phyloP scores from a whole-genome alignment of 2,797 vertebrate species.

The Sylvia borin region DNA sequence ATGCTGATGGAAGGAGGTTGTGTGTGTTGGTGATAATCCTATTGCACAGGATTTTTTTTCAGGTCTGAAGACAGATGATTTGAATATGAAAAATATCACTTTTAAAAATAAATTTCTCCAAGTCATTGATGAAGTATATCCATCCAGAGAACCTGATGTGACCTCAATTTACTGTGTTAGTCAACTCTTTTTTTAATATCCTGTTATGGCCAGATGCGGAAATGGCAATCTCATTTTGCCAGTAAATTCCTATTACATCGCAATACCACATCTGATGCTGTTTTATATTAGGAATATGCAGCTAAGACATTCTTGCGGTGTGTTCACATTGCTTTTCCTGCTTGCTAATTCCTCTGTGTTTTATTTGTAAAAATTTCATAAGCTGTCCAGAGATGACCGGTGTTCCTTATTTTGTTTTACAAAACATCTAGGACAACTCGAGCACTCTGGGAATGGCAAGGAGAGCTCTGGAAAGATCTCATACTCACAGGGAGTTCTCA shows the following conservation, averaged over 20 bases:
- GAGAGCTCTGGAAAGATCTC: background rate
- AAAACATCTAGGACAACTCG: background rate
- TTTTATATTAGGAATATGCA: background rate
- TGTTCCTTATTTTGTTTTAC: background rate
- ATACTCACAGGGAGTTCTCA: background rate
- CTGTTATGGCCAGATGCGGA: background rate
- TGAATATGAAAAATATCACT: background rate
- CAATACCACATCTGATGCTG: background rate
- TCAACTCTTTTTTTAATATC: background rate
- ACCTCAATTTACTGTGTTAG: background rate
- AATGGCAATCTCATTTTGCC: background rate
- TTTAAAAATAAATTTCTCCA: background rate
- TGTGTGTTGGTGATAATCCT: background rate
- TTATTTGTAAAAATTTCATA: background rate
- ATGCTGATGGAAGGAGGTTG: background rate
- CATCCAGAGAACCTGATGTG: background rate
- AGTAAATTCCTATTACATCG: constrained; percentile 7
- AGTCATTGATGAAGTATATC: background rate
- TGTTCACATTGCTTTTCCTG: background rate
- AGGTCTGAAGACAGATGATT: background rate
- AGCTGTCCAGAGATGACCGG: background rate
- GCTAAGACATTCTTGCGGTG: background rate
- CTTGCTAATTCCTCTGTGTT: background rate
- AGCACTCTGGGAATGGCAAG: background rate
- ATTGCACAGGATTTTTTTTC: background rate